These are phyloP conservation scores for Mycetomoellerius zeteki DNA, from an alignment of 1,140 invertebrate species.

Conservation along the genomic window DNA sequence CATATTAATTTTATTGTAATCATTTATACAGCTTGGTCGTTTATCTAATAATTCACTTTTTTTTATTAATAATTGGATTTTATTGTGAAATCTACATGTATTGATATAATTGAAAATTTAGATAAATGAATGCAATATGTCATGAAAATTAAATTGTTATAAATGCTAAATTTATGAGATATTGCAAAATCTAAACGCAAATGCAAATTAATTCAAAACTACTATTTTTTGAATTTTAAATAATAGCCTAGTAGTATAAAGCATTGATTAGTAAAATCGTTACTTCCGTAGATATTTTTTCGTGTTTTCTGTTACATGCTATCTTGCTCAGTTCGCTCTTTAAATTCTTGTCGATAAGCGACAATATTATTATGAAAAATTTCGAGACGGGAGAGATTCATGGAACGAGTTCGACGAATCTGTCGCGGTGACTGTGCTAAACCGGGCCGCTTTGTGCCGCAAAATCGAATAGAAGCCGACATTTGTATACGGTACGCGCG, in stretches of 20 bases:
- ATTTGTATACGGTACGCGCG: slow-evolving; percentile 62
- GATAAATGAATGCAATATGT: too few species aligned
- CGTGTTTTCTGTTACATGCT: background rate
- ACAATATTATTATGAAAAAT: background rate
- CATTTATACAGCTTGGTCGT: too few species aligned
- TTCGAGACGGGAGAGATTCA: background rate
- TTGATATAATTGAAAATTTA: too few species aligned
- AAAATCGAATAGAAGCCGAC: slow-evolving; percentile 55
- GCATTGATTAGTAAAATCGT: background rate
- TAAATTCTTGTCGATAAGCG: background rate
- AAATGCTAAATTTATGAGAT: too few species aligned
- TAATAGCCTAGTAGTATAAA: background rate
- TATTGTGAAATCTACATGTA: too few species aligned
- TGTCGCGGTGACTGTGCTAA: slow-evolving; percentile 45
- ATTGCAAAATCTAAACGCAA: background rate
- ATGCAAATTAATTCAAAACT: background rate
- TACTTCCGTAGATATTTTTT: background rate
- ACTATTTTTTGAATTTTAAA: background rate
- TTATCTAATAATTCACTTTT: too few species aligned
- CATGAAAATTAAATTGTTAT: too few species aligned
- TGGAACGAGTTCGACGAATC: background rate
- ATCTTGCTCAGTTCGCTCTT: background rate
- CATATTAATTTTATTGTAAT: too few species aligned
- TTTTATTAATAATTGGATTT: too few species aligned
- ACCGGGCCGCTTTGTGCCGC: slow-evolving; percentile 32